phyloP scores from a whole-genome alignment of 1,140 invertebrate genomes.

The Coptotermes formosanus region DNA sequence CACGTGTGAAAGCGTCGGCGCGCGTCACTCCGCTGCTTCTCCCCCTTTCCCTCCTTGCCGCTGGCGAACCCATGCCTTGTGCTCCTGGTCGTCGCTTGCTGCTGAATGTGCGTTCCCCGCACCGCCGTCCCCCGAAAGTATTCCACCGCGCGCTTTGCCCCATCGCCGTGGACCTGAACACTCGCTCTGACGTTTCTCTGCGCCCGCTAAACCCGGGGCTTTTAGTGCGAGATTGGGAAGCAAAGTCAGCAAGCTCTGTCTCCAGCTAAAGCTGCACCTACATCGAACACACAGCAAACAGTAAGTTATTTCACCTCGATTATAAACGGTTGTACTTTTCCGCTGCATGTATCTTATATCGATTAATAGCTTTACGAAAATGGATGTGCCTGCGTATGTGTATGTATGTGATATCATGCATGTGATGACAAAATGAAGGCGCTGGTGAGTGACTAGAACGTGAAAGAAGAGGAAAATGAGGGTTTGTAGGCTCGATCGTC shows the following conservation, averaged over 20 bases:
- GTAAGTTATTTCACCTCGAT: background rate
- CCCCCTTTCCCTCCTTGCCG: background rate
- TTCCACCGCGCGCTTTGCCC: background rate
- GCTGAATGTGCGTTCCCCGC: background rate
- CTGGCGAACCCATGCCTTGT: background rate
- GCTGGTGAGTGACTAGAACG: background rate
- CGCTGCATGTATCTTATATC: background rate
- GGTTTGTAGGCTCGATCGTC: background rate
- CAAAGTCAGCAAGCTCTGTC: background rate
- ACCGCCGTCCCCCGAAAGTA: conserved; percentile 11
- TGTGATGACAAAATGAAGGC: background rate
- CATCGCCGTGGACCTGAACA: background rate
- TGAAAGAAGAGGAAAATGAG: background rate
- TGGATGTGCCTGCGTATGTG: background rate
- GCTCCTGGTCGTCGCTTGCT: background rate
- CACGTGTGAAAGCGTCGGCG: conserved; percentile 37
- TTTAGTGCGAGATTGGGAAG: background rate
- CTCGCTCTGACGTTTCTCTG: background rate
- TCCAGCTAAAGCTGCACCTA: background rate
- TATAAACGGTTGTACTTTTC: background rate
- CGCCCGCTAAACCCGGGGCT: background rate
- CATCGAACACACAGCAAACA: background rate
- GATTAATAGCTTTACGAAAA: background rate
- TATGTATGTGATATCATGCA: background rate
- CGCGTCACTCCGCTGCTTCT: conserved; percentile 19